A percentile compares a stretch with the other conserved stretches of the same genome.
Evolutionary conservation across 2,113 vertebrate species (phyloP).

Genomic region (Salvelinus sp.): DNA sequence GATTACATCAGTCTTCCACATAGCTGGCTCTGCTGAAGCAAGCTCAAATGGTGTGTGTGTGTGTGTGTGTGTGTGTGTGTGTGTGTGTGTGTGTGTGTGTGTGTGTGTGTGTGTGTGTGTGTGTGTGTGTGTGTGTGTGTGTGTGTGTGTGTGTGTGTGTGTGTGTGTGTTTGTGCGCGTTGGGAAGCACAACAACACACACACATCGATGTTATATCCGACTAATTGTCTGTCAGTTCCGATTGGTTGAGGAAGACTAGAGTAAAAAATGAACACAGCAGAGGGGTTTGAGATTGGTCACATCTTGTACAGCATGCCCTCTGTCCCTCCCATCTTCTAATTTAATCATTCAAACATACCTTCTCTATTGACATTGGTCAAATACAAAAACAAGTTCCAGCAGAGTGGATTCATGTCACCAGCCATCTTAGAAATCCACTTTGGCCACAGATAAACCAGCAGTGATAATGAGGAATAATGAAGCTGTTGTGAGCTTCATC

Average conservation of each 20-base stretch:
- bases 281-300: not conserved
- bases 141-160: constrained; percentile 25
- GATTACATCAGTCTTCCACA: constrained; percentile 36
- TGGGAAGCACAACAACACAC: constrained; percentile 3
- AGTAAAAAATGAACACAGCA: not conserved
- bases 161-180: not conserved
- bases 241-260: constrained; percentile 12
- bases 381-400: constrained; percentile 35
- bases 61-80: constrained; percentile 5
- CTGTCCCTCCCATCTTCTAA: constrained; percentile 13
- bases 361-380: constrained; percentile 34
- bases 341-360: constrained; percentile 39
- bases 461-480: constrained; percentile 16
- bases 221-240: constrained; percentile 19
- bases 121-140: constrained; percentile 23
- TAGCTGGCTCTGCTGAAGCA: constrained; percentile 40
- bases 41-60: constrained; percentile 40
- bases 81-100: constrained; percentile 21
- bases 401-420: constrained; percentile 12
- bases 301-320: not conserved
- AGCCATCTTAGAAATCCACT: constrained; percentile 27
- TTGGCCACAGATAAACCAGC: constrained; percentile 26
- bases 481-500: not conserved
- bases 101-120: constrained; percentile 12
- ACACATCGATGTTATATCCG: constrained; percentile 6